A percentile compares a stretch with the other conserved stretches of the same genome.
Conservation (phyloP, 2,797 vertebrate genomes). For the Rhynchotus rufescens region DNA sequence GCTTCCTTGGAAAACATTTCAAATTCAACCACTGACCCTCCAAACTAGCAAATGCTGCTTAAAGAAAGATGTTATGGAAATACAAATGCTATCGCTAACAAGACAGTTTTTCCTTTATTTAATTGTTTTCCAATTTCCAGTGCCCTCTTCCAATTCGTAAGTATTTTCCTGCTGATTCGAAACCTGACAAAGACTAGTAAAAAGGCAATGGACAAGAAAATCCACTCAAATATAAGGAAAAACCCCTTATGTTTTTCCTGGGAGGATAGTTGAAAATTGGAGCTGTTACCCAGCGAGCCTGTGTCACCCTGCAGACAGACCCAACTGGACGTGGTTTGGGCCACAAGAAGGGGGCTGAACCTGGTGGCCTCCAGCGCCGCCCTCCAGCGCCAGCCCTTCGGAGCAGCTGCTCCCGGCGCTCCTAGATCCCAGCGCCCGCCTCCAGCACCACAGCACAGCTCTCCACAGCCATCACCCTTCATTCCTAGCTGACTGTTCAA, state of each 20-base stretch:
- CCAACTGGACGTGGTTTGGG: too few relatives aligned
- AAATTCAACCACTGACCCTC: neutral
- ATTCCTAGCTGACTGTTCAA: neutral
- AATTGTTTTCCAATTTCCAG: neutral
- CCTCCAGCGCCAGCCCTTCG: neutral
- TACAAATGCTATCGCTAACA: neutral
- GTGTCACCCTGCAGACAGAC: neutral
- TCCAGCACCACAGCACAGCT: neutral
- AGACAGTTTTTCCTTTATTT: neutral
- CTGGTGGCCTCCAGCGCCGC: rapidly evolving
- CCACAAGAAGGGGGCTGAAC: too few relatives aligned
- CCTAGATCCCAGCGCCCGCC: neutral
- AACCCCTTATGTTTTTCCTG: neutral
- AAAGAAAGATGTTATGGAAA: neutral
- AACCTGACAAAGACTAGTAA: neutral
- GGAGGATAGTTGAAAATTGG: neutral
- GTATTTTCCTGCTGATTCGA: neutral
- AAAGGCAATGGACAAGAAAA: neutral
- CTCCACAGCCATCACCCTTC: neutral
- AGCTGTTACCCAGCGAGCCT: neutral
- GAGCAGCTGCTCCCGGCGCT: neutral
- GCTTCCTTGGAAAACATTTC: neutral
- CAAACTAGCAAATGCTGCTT: neutral
- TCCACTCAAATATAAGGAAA: neutral
- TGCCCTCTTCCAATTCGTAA: neutral